Evolutionary conservation across 1,140 invertebrate genomes (phyloP).

Genomic region (Lanistes nyassanus): DNA sequence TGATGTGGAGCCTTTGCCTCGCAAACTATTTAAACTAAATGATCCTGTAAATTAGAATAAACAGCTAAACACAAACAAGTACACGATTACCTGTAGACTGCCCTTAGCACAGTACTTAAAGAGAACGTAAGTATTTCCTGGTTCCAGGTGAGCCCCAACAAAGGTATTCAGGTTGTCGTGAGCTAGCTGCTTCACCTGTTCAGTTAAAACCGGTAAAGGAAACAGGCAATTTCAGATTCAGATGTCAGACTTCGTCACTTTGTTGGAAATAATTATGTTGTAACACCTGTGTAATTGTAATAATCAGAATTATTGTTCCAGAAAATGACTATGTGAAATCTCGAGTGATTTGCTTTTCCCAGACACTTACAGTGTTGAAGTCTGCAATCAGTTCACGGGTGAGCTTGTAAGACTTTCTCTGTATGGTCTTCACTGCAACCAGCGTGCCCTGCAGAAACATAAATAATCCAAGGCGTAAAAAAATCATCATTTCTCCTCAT

Average conservation of each 20-base stretch:
- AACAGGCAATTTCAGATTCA: no score
- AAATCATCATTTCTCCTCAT: background rate
- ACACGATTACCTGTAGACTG: constrained; percentile 74
- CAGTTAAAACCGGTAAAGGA: no score
- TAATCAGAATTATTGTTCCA: background rate
- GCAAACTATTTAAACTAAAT: background rate
- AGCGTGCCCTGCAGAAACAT: constrained; percentile 42
- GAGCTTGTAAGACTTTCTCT: constrained; percentile 40
- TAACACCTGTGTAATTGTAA: background rate
- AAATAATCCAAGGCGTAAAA: background rate
- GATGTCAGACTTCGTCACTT: no score
- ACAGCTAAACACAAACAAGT: background rate
- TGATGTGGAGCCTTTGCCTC: background rate
- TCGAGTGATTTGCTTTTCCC: background rate
- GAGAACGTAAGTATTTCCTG: constrained; percentile 76
- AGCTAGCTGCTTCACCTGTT: constrained; percentile 90
- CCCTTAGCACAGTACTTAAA: constrained; percentile 96
- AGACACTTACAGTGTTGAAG: constrained; percentile 42
- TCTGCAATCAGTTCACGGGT: constrained; percentile 42
- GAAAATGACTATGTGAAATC: no score
- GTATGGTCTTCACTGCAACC: constrained; percentile 51
- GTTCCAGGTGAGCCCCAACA: constrained; percentile 92
- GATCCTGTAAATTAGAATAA: background rate
- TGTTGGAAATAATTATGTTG: no score
- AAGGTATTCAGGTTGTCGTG: constrained; percentile 95